A percentile compares a stretch with the other conserved stretches of the same genome.
These are phyloP conservation scores for Fopius arisanus DNA, from an alignment of 1,140 invertebrate species.

Conservation along the genomic window DNA sequence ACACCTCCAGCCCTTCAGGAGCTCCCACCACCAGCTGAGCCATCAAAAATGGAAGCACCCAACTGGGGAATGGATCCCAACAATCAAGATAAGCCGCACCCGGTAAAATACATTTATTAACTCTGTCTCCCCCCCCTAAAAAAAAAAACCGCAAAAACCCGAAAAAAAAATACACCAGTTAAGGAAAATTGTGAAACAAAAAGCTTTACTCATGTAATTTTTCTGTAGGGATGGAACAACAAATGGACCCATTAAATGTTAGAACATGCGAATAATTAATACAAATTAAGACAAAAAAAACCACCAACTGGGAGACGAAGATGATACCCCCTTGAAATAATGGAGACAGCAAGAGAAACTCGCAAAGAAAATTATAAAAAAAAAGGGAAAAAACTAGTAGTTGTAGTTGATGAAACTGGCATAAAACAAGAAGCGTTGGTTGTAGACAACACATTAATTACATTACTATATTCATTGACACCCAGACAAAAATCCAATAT, in stretches of 20 bases:
- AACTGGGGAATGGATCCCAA: slow-evolving; percentile 58
- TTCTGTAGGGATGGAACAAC: slow-evolving; percentile 57
- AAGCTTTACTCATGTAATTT: slow-evolving; percentile 27
- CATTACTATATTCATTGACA: slow-evolving; percentile 55
- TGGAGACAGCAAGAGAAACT: slow-evolving; percentile 22
- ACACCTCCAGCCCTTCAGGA: slow-evolving; percentile 50
- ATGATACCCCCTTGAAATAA: slow-evolving; percentile 43
- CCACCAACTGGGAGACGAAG: slow-evolving; percentile 38
- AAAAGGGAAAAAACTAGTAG: slow-evolving; percentile 42
- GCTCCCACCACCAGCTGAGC: slow-evolving; percentile 55
- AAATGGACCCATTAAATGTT: slow-evolving; percentile 55
- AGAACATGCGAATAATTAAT: slow-evolving; percentile 27
- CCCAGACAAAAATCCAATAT: slow-evolving; percentile 51
- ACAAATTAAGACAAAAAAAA: slow-evolving; percentile 1
- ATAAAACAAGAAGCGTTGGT: slow-evolving; percentile 46
- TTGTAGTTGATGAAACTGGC: slow-evolving; percentile 48
- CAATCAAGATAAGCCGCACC: slow-evolving; percentile 62
- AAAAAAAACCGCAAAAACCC: background rate
- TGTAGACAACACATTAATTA: slow-evolving; percentile 55
- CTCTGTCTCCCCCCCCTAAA: background rate
- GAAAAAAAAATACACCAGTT: background rate
- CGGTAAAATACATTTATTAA: slow-evolving; percentile 45
- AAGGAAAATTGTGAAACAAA: background rate
- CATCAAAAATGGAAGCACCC: slow-evolving; percentile 56
- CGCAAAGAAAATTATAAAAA: slow-evolving; percentile 10